Evolutionary conservation across 2,797 vertebrate genomes (phyloP), one percentile per base, ranked within the genome.

Genomic region (Myotis daubentonii): DNA sequence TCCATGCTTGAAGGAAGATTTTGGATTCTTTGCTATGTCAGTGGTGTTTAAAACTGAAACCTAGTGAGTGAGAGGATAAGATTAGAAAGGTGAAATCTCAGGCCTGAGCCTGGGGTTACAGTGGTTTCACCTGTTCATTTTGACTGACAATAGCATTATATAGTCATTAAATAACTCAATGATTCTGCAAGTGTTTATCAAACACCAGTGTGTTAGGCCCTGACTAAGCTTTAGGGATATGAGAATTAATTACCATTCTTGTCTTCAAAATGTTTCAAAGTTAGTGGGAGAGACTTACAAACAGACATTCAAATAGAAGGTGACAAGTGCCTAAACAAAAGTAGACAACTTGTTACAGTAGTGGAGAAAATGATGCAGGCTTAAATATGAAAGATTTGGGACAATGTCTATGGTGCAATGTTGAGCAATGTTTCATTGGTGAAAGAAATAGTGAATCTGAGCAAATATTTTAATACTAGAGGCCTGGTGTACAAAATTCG

Each of bases 391-490:
- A 91, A 82, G n/a, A 25, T 78, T 81, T 89, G 44, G 68, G 23
- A 19, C 83, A 89, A 90, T 28, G 30, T 87, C 62, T 83, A 33
- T 70, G 68, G 49, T 89, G 5, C 47, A 55, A 72, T 81, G 53
- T 44, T 87, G 75, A 93, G 51, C 62, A 53, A 5, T 92, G 33
- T 94, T 94, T 88, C 23, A 44, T 47, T 78, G 62, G 20, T 85
- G 72, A 91, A 93, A 91, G 65, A 68, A 92, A 90, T 72, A 92
- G 72, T 72, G 55, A 89, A 89, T 96, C 55, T 89, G 49, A 80
- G 12, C 28, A 94, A 87, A 86, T 80, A 86, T 91, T 93, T 89
- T 80, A 72, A 79, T 44, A 91, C 57, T 62, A 62, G 57, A 62
- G 6, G 25, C 57, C 25, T 62, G 25, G 25, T 62, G 57, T 12